These are phyloP conservation scores for Ammospiza maritima DNA, from an alignment of 2,797 vertebrate genomes.

Conservation along the genomic window DNA sequence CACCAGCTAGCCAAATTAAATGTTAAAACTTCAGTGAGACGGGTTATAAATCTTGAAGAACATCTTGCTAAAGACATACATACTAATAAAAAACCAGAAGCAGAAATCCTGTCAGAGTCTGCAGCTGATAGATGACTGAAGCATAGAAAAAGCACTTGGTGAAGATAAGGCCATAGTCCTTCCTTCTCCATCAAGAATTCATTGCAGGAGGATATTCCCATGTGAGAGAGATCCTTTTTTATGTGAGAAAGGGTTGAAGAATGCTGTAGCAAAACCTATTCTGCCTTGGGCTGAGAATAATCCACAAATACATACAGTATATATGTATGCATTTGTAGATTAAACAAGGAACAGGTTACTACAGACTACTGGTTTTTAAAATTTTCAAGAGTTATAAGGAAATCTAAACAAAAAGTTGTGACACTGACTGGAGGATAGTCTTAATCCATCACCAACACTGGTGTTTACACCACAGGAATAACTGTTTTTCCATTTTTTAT, in stretches of 20 bases:
- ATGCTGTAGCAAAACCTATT: background rate
- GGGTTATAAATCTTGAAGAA: background rate
- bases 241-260: background rate
- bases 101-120: background rate
- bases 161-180: background rate
- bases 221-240: background rate
- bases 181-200: background rate
- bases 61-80: background rate
- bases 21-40: background rate
- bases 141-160: background rate
- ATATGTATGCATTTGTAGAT: background rate
- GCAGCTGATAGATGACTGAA: background rate
- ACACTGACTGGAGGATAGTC: background rate
- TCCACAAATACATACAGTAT: background rate
- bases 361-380: background rate
- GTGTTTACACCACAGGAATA: background rate
- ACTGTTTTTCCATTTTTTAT: background rate
- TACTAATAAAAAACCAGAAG: background rate
- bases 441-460: background rate
- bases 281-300: background rate
- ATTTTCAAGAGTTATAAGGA: background rate
- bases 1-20: background rate
- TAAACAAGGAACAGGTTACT: background rate
- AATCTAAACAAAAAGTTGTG: background rate
- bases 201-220: background rate